Conservation (phyloP, 2,797 vertebrate genomes). For the Squalus acanthias region DNA sequence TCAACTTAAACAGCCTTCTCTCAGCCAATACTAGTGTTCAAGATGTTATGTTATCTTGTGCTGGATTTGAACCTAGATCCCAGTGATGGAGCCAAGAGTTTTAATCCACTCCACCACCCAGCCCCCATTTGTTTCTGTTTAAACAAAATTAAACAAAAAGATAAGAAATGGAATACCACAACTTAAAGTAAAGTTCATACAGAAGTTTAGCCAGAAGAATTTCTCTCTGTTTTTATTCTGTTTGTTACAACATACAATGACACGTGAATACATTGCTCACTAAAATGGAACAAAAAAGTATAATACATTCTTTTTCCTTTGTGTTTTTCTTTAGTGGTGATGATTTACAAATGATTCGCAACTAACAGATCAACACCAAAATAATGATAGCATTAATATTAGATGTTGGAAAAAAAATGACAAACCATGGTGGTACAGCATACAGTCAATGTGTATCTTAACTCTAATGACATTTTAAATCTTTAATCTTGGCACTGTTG, state of each 20-base stretch:
- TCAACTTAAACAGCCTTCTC: not conserved
- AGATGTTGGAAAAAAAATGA: not conserved
- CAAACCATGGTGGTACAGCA: not conserved
- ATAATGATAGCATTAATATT: not conserved
- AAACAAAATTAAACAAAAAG: not conserved
- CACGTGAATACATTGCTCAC: not conserved
- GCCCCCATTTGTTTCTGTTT: not conserved
- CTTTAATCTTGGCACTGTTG: not conserved
- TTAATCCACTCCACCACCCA: not conserved
- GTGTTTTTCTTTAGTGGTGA: not conserved
- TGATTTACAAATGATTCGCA: conserved; percentile 12
- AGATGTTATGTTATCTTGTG: not conserved
- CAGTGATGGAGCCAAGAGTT: not conserved
- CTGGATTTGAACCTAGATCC: not conserved
- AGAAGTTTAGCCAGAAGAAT: not conserved
- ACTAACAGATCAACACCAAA: not conserved
- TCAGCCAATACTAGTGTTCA: not conserved
- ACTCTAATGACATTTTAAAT: not conserved
- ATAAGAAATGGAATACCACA: not conserved
- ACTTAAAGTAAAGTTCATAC: not conserved
- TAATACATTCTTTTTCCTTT: not conserved
- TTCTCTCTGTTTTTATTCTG: not conserved
- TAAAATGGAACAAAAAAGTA: conserved; percentile 19
- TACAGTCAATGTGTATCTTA: not conserved
- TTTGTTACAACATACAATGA: not conserved